Conservation (phyloP, 53 echinoderm and acorn worm genomes). For the Antedon mediterranea region DNA sequence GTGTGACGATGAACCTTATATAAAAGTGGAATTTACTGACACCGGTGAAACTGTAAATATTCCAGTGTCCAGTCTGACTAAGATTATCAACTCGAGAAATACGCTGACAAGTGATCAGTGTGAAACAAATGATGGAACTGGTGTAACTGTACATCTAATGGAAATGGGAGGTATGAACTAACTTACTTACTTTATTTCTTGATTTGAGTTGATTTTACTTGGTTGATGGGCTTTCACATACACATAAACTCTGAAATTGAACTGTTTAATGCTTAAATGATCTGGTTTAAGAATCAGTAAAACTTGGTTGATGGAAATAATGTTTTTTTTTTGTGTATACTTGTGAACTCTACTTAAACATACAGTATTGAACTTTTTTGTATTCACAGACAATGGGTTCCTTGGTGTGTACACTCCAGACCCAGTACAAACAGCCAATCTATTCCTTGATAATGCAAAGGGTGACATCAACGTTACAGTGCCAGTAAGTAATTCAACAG, state of each 20-base stretch:
- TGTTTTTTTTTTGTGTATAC: background rate
- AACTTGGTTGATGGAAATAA: too few species aligned
- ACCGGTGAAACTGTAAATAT: conserved; percentile 27
- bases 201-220: too few species aligned
- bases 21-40: conserved; percentile 37
- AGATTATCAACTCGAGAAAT: conserved; percentile 84
- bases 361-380: too few species aligned
- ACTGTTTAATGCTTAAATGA: too few species aligned
- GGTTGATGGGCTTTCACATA: too few species aligned
- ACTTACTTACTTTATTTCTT: too few species aligned
- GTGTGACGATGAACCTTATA: conserved; percentile 68
- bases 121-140: conserved; percentile 38
- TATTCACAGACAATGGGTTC: conserved; percentile 42
- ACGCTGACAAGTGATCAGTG: conserved; percentile 79
- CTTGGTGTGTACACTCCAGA: conserved; percentile 67
- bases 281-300: too few species aligned
- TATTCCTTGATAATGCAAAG: conserved; percentile 58
- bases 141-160: conserved; percentile 36
- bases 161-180: conserved; percentile 36
- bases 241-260: too few species aligned
- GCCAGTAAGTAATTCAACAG: background rate
- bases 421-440: conserved; percentile 27
- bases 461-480: conserved; percentile 36
- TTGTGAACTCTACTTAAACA: background rate
- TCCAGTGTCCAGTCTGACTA: conserved; percentile 41